A percentile compares a stretch with the other conserved stretches of the same genome.
phyloP scores from a whole-genome alignment of 2,888 invertebrate species.

The Leucozona laternaria region DNA sequence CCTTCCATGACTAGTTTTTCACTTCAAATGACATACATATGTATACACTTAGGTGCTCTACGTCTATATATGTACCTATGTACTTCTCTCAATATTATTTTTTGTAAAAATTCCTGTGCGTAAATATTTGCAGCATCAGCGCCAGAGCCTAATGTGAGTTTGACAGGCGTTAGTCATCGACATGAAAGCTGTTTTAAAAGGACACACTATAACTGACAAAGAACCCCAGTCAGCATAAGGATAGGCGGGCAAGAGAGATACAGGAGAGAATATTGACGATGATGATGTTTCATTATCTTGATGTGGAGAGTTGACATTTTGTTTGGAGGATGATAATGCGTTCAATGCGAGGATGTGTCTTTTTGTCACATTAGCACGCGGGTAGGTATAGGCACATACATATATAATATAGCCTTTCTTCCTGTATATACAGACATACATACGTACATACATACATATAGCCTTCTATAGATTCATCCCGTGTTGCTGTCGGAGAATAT shows the following conservation, averaged over 20 bases:
- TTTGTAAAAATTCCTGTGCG: conserved; percentile 49
- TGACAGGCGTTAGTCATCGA: conserved; percentile 51
- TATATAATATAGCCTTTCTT: not conserved
- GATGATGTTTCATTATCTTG: conserved; percentile 67
- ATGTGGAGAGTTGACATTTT: conserved; percentile 59
- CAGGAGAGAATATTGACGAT: conserved; percentile 9
- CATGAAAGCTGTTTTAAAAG: conserved; percentile 40
- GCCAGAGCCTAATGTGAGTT: conserved; percentile 56
- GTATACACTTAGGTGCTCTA: not conserved
- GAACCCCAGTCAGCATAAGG: not conserved
- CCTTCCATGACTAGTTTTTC: conserved; percentile 1
- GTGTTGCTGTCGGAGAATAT: conserved; percentile 55
- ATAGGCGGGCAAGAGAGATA: not conserved
- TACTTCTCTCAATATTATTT: not conserved
- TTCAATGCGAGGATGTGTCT: conserved; percentile 61
- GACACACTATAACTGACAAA: conserved; percentile 27
- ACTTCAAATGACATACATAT: not conserved
- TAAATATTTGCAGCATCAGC: conserved; percentile 64
- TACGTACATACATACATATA: not conserved
- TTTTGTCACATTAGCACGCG: conserved; percentile 67
- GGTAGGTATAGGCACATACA: not conserved
- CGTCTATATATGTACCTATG: not conserved
- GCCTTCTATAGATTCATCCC: not conserved
- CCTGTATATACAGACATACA: no score
- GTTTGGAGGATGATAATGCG: conserved; percentile 50